Conservation (phyloP, 1,140 invertebrate genomes). For the Drosophila gunungcola region DNA sequence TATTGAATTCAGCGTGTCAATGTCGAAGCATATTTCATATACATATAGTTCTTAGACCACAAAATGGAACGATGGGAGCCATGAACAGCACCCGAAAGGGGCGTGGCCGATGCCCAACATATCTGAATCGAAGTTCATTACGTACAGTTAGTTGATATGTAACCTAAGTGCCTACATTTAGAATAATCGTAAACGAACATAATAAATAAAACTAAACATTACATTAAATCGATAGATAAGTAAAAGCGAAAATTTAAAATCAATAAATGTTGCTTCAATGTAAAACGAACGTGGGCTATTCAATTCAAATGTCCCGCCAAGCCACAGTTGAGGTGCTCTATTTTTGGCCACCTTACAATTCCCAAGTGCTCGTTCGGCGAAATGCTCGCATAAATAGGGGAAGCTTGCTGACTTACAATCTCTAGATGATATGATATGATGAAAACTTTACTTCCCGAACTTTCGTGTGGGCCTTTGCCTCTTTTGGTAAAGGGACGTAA, state of each 20-base stretch:
- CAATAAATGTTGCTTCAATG: constrained; percentile 79
- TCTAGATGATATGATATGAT: constrained; percentile 62
- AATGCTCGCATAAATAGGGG: constrained; percentile 11
- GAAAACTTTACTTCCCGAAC: constrained; percentile 64
- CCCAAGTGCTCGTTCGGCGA: constrained; percentile 42
- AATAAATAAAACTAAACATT: constrained; percentile 26
- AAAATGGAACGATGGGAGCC: constrained; percentile 24
- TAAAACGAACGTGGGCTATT: background rate
- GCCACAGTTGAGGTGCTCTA: background rate
- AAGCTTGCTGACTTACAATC: fast-evolving
- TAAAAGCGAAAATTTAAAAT: constrained; percentile 56
- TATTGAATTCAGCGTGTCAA: constrained; percentile 80
- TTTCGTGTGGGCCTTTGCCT: constrained; percentile 72
- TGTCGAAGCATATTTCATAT: constrained; percentile 72
- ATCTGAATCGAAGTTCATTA: constrained; percentile 68
- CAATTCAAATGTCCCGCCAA: constrained; percentile 28
- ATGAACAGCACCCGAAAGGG: constrained; percentile 39
- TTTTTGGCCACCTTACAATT: constrained; percentile 37
- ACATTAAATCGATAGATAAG: constrained; percentile 37
- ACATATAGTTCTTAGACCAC: constrained; percentile 37
- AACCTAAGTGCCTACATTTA: constrained; percentile 77
- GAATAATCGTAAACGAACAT: constrained; percentile 39
- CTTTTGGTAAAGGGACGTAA: constrained; percentile 73
- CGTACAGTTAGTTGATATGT: constrained; percentile 79
- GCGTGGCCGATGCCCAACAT: constrained; percentile 23